phyloP scores from a whole-genome alignment of 2,113 vertebrate species.

The Okapia johnstoni region DNA sequence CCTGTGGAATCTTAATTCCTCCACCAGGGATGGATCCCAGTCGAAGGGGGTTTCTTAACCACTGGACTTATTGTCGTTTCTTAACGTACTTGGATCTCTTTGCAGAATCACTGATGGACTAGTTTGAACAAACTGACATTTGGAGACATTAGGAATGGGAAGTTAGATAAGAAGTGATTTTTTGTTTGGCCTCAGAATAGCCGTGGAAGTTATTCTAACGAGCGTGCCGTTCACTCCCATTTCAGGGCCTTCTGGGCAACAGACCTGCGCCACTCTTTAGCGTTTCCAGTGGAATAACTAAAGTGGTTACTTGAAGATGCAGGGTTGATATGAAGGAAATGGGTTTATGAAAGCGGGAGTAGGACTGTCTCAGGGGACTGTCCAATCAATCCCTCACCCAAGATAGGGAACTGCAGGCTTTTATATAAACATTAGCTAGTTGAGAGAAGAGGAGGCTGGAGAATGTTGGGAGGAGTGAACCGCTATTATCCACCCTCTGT shows the following conservation, averaged over 20 bases:
- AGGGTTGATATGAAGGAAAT: accelerated
- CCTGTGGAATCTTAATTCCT: too few species aligned
- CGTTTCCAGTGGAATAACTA: not conserved
- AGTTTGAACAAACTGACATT: not conserved
- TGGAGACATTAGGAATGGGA: not conserved
- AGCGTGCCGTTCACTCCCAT: not conserved
- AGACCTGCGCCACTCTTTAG: not conserved
- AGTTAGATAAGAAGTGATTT: not conserved
- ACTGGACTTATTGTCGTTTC: too few species aligned
- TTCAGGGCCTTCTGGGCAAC: accelerated
- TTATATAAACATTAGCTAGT: not conserved
- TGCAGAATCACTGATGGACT: not conserved
- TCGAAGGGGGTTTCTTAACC: too few species aligned
- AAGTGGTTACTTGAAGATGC: not conserved
- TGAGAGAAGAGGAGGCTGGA: not conserved
- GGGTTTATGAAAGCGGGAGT: not conserved
- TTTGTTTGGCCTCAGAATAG: not conserved
- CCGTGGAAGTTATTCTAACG: not conserved
- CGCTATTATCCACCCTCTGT: not conserved
- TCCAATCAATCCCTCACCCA: not conserved
- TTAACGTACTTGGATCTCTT: not conserved
- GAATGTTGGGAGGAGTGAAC: too few species aligned
- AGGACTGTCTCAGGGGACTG: too few species aligned
- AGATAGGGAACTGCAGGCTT: not conserved
- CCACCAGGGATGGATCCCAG: too few species aligned